Percentiles rank a stretch among this genome's conserved stretches.
Evolutionary conservation across 2,888 invertebrate genomes (phyloP).

Genomic region (Keiferia lycopersicella): DNA sequence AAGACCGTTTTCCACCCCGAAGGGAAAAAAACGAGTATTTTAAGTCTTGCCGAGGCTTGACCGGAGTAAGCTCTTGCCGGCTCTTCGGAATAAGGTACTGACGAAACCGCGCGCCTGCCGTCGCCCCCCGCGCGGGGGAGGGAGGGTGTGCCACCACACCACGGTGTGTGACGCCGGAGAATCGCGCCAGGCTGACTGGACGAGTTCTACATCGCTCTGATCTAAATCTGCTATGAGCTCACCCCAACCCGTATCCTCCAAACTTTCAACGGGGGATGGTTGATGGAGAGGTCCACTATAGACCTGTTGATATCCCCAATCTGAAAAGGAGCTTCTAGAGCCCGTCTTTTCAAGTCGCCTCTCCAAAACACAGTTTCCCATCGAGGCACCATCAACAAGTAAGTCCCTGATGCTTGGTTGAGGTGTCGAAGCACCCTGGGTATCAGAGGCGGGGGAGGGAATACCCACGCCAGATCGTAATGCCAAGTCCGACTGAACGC

Average conservation of each 20-base stretch:
- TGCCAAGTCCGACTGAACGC: constrained; percentile 25
- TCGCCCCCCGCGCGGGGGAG: too few species aligned
- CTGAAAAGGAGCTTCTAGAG: constrained; percentile 29
- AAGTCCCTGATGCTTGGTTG: constrained; percentile 30
- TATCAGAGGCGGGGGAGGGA: constrained; percentile 37
- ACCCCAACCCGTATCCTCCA: constrained; percentile 40
- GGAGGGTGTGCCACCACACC: too few species aligned
- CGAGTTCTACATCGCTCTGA: background rate
- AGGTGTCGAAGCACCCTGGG: constrained; percentile 36
- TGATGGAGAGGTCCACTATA: constrained; percentile 29
- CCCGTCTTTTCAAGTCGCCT: constrained; percentile 31
- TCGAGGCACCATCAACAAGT: constrained; percentile 32
- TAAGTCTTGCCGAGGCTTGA: too few species aligned
- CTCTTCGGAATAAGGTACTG: too few species aligned
- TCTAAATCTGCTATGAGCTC: background rate
- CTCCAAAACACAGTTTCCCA: constrained; percentile 36
- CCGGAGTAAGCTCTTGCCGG: too few species aligned
- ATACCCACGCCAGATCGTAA: constrained; percentile 34
- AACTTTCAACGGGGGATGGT: constrained; percentile 26
- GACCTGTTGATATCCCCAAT: constrained; percentile 26
- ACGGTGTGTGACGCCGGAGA: too few species aligned
- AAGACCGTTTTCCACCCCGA: too few species aligned
- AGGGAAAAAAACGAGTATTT: too few species aligned
- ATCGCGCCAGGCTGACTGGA: constrained; percentile 32
- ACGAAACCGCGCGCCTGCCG: too few species aligned